phyloP scores from a whole-genome alignment of 1,140 invertebrate species.

The Ectropis grisescens region DNA sequence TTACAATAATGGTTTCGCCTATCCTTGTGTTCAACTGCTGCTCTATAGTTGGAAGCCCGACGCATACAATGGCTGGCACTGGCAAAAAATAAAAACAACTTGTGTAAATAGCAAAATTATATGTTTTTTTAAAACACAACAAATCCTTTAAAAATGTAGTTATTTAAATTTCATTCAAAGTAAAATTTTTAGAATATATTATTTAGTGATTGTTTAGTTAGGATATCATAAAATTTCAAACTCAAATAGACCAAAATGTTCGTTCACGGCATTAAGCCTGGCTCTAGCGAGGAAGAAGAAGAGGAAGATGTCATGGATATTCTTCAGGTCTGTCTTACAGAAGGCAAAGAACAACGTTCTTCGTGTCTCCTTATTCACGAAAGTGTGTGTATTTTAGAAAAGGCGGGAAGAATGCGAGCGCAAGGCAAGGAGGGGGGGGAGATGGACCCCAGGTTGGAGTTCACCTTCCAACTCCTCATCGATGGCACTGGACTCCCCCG shows the following conservation, averaged over 20 bases:
- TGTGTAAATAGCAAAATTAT: too few relatives aligned
- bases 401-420: slow-evolving; percentile 91
- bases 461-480: slow-evolving; percentile 87
- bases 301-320: slow-evolving; percentile 62
- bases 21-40: slow-evolving; percentile 16
- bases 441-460: slow-evolving; percentile 90
- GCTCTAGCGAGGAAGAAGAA: slow-evolving; percentile 53
- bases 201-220: too few relatives aligned
- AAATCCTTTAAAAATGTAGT: too few relatives aligned
- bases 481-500: slow-evolving; percentile 83
- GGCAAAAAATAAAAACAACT: too few relatives aligned
- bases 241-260: slow-evolving; percentile 45
- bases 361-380: background rate
- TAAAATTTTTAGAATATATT: too few relatives aligned
- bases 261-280: slow-evolving; percentile 40
- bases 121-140: too few relatives aligned
- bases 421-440: slow-evolving; percentile 87
- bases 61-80: slow-evolving; percentile 18
- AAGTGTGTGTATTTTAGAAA: slow-evolving; percentile 69
- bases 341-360: background rate
- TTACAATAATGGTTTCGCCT: slow-evolving; percentile 37
- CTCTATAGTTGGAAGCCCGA: slow-evolving; percentile 23
- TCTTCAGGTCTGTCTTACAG: slow-evolving; percentile 32
- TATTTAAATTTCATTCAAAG: too few relatives aligned
- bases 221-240: too few relatives aligned